phyloP scores from a whole-genome alignment of 1,140 invertebrate genomes.

The Augochlora pura region DNA sequence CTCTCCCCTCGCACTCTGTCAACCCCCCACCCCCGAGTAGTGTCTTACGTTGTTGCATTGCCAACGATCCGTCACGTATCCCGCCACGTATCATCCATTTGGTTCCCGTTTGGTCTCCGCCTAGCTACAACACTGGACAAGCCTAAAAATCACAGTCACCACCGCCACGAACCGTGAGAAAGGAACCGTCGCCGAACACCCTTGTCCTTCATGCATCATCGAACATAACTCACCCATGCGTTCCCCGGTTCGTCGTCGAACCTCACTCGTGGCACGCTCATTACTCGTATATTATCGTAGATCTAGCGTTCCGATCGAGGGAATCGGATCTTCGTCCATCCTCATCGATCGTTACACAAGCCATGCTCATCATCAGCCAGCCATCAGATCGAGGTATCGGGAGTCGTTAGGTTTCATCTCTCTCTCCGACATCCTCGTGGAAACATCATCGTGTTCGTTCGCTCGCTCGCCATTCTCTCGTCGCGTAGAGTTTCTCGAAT shows the following conservation, averaged over 20 bases:
- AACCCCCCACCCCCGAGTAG: neutral
- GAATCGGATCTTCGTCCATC: conserved; percentile 1
- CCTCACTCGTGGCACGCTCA: neutral
- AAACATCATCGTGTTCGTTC: conserved; percentile 1
- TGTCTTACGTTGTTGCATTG: neutral
- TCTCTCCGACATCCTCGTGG: conserved; percentile 29
- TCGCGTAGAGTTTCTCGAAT: conserved; percentile 52
- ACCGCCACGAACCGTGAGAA: neutral
- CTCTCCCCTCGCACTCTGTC: neutral
- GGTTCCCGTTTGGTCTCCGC: conserved; percentile 7
- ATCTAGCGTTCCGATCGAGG: neutral
- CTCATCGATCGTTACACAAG: neutral
- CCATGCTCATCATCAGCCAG: neutral
- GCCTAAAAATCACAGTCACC: conserved; percentile 7
- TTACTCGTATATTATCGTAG: conserved; percentile 4
- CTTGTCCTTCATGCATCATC: neutral
- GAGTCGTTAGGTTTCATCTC: neutral
- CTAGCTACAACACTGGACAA: conserved; percentile 13
- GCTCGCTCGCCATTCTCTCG: conserved; percentile 38
- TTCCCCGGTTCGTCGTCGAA: neutral
- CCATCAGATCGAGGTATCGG: neutral
- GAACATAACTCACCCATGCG: neutral
- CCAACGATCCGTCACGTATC: neutral
- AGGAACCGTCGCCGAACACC: neutral
- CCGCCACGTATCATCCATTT: neutral